Evolutionary conservation across 1,140 invertebrate species (phyloP), one percentile per base, ranked within the genome.

Genomic region (Stegodyphus mimosarum): DNA sequence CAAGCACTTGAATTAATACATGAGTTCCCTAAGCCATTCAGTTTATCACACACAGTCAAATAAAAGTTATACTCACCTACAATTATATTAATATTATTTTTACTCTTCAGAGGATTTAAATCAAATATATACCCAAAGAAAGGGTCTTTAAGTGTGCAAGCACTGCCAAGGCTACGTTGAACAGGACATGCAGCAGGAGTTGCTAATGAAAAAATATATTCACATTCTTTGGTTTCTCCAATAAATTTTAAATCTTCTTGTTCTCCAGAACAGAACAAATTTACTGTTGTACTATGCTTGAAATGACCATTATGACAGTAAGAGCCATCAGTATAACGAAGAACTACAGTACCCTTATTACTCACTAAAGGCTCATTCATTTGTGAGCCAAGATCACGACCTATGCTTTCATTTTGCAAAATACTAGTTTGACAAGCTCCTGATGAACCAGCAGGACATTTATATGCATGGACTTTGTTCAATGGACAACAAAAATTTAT

Each of bases 141-240:
- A 3, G 89, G 88, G 49, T 90, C 90, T 7, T 48, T 80, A 2
- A 91, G 90, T 70, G 87, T 88, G 84, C 90, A 91, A 52, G 89
- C 79, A 13, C 53, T 60, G 66, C 89, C 90, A 18, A 15, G 78
- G 15, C n/a, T 60, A 48, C 79, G 86, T 88, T 71, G 52, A 33
- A 87, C 9, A 52, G 89, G 85, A 87, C 90, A 91, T 51, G 90
- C 90, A 52, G 87, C 89, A 10, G 90, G 90, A 15, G 90, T 91
- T n/a, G 87, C 83, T 89, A 90, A 89, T 67, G 52, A 89, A 88
- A 91, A 90, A 7, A 88, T 81, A 86, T 90, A 90, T 75, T 90
- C 90, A 88, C 90, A 91, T 18, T 87, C 88, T 74, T 60, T 48
- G 15, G 77, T 83, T 72, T 76, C 74, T n/a, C 87, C 83, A 66